A percentile compares a stretch with the other conserved stretches of the same genome.
Evolutionary conservation across 2,797 vertebrate species (phyloP).

Genomic region (Phoebastria nigripes): DNA sequence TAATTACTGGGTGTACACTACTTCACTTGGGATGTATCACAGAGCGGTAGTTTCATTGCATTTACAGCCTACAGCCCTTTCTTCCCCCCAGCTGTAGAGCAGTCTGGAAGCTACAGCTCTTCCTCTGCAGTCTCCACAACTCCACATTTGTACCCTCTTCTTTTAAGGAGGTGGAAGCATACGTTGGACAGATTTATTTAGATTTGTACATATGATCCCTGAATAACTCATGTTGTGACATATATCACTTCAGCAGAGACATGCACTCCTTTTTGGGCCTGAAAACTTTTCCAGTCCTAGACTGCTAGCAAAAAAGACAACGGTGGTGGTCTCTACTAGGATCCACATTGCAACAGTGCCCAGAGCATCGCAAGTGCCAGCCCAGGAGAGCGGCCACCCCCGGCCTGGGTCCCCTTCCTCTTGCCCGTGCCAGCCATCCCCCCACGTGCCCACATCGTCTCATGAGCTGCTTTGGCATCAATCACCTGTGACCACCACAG

Average conservation of each 20-base stretch:
- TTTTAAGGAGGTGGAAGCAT: background rate
- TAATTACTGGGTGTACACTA: background rate
- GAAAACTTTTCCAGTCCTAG: background rate
- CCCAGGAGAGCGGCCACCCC: background rate
- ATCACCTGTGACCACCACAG: background rate
- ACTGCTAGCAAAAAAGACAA: background rate
- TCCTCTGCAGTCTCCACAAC: background rate
- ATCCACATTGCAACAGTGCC: background rate
- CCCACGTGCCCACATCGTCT: rapidly evolving
- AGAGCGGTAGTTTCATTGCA: background rate
- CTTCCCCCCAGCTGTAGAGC: background rate
- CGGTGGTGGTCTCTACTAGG: background rate
- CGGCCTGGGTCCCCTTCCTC: background rate
- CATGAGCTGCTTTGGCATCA: background rate
- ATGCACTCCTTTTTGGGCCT: background rate
- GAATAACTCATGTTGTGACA: slow-evolving; percentile 29
- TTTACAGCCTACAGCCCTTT: background rate
- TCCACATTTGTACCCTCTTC: background rate
- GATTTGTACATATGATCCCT: background rate
- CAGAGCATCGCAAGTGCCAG: background rate
- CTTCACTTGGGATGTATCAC: background rate
- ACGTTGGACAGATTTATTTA: background rate
- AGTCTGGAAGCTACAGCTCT: background rate
- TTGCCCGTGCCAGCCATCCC: background rate
- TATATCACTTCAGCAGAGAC: background rate